A percentile compares a stretch with the other conserved stretches of the same genome.
Evolutionary conservation across 2,797 vertebrate species (phyloP).

Genomic region (Anolis apletophallus): DNA sequence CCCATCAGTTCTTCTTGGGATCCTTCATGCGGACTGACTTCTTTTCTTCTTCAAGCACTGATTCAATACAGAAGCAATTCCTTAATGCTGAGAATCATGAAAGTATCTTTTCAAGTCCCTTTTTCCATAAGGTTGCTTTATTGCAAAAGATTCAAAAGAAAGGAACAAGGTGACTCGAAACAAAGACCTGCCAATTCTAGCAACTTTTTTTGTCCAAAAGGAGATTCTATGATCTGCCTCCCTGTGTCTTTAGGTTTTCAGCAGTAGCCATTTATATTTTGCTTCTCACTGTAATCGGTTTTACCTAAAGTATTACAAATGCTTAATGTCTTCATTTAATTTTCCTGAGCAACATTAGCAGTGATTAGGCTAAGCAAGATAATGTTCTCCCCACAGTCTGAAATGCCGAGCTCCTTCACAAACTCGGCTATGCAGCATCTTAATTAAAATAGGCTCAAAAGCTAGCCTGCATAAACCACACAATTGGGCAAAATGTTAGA

Average conservation of each 20-base stretch:
- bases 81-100: neutral
- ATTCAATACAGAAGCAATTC: neutral
- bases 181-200: neutral
- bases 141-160: neutral
- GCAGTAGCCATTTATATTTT: neutral
- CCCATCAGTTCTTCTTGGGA: neutral
- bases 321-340: slow-evolving; percentile 42
- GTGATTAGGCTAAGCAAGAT: slow-evolving; percentile 37
- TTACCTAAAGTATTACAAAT: slow-evolving; percentile 38
- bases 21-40: neutral
- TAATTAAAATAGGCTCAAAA: slow-evolving; percentile 35
- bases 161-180: neutral
- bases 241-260: neutral
- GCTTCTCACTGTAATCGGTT: neutral
- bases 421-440: slow-evolving; percentile 10
- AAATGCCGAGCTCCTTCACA: slow-evolving; percentile 9
- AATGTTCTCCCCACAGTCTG: slow-evolving; percentile 31
- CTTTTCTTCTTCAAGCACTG: neutral
- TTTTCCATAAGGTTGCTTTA: neutral
- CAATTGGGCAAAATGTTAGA: neutral
- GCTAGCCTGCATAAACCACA: neutral
- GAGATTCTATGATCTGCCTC: neutral
- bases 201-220: neutral
- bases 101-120: neutral
- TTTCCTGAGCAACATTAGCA: slow-evolving; percentile 43